Evolutionary conservation across 2,797 vertebrate genomes (phyloP).

Genomic region (Smutsia gigantea): DNA sequence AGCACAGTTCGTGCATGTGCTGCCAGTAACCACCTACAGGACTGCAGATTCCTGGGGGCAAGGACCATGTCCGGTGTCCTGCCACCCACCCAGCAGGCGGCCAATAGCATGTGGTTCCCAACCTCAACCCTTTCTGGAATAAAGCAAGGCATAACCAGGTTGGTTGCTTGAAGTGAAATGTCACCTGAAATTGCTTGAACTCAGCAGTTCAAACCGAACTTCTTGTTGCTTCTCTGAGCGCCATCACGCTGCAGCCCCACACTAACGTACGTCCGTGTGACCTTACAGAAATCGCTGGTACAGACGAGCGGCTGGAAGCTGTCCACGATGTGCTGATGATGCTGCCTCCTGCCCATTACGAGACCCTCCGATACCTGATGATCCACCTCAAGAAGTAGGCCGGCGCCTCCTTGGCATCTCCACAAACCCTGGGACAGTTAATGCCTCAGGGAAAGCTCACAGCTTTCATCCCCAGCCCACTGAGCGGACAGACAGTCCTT

Average conservation of each 20-base stretch:
- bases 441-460: background rate
- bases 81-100: accelerated
- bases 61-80: background rate
- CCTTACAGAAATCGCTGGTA: constrained; percentile 91
- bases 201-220: background rate
- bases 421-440: accelerated
- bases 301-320: constrained; percentile 96
- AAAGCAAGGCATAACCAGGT: background rate
- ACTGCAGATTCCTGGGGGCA: too few species aligned
- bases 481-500: too few species aligned
- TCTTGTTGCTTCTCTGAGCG: background rate
- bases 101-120: accelerated
- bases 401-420: accelerated
- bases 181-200: background rate
- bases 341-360: constrained; percentile 97
- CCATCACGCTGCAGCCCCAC: accelerated
- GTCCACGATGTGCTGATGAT: constrained; percentile 95
- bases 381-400: constrained; percentile 92
- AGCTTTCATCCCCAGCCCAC: background rate
- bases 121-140: background rate
- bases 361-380: constrained; percentile 94
- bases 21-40: background rate
- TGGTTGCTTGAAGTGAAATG: background rate
- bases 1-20: too few species aligned
- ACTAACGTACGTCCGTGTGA: constrained; percentile 45